Base-by-base conservation (phyloP, 2,113 vertebrate genomes). In the Neolamprologus falcicula region DNA sequence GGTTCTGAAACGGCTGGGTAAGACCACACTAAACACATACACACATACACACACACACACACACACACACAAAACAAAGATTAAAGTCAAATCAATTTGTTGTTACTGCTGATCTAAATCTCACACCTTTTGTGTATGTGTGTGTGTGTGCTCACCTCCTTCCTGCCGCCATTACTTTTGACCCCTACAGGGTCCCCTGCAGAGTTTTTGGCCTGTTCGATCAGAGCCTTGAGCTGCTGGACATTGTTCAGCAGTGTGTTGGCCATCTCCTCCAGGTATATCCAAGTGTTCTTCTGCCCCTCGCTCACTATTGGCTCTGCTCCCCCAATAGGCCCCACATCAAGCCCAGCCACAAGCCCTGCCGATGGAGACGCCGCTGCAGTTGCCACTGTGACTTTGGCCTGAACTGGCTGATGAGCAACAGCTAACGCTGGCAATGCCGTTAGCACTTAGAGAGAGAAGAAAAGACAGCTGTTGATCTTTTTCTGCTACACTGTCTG, bases 201-300 rank as follows among this genome's bases (percentile, higher is more conserved):
- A 3, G 84, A 17, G 78, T 97, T 97, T 71, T 97, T 99, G 87
- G 98, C 98, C 91, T 99, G 98, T 37, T 98, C 97, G 0, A 99
- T 97, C 47, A 99, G 92, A 0, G 93, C 95, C 95, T 99, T 99
- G 87, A 99, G 97, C 92, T 99, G 98, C 96, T 99, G 98, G 0
- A 97, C 98, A 0, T 98, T 98, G 95, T 7, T 97, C 87, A 99
- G 95, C 92, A 99, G 90, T 0, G 97, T 98, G 86, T 98, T 98
- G 86, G 98, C 98, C 92, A 97, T 96, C 94, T 99, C 98, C 59
- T 99, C 99, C 92, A 99, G 93, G 96, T 98, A 98, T 3, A 98
- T 86, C 99, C 99, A 99, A 83, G 95, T 98, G 57, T 97, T 96
- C 79, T 96, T 97, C 68, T 98, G 93, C 2, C 80, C 73, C 6